Base-by-base conservation (phyloP, 1,140 invertebrate genomes). In the Procambarus clarkii region DNA sequence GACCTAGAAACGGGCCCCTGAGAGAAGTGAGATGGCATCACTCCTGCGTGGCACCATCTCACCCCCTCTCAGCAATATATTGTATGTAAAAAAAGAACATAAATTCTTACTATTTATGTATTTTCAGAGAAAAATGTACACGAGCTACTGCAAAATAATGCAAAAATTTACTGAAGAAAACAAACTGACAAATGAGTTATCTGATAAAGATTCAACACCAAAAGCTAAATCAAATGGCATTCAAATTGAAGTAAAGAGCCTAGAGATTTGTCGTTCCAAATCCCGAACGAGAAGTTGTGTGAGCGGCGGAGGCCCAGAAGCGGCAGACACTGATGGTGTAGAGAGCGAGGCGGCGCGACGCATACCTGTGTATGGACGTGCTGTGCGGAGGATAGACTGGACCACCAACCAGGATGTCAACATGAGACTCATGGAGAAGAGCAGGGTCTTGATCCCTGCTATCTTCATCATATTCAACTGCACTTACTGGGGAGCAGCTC, bases 401-500 rank as follows among this genome's bases (percentile, higher is more conserved):
- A 34, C 54, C 21, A 74, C 64, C 2, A 80, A 81, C 54, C 50
- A 80, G 34, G 86, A 88, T 48, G 88, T 90, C 18, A 90, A 90
- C 45, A 90, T 90, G 71, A 13, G 64, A 18, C 71, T 90, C 8
- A 83, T 90, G 80, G 48, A 77, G 34, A 74, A 48, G 3, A 90
- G 88, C 50, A 50, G 88, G 54, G 54, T 90, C 69, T 45, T 84
- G 24, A 82, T 90, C 11, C 88, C 81, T 13, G 18, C 54, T 64
- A 90, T 90, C 64, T 90, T 90, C 50, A 74, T 48, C 69, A 60
- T 90, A 54, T 90, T 90, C 71, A 83, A 90, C 48, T 54, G 13
- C 34, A 18, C n/a, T 48, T 90, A 90, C 48, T 90, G 88, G 88
- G 88, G 81, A 44, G 24, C 81, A 76, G 71, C 81, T 45, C 21